Evolutionary conservation across 2,113 vertebrate species (phyloP), one percentile per base, ranked within the genome.

Genomic region (Danionella cerebrum): DNA sequence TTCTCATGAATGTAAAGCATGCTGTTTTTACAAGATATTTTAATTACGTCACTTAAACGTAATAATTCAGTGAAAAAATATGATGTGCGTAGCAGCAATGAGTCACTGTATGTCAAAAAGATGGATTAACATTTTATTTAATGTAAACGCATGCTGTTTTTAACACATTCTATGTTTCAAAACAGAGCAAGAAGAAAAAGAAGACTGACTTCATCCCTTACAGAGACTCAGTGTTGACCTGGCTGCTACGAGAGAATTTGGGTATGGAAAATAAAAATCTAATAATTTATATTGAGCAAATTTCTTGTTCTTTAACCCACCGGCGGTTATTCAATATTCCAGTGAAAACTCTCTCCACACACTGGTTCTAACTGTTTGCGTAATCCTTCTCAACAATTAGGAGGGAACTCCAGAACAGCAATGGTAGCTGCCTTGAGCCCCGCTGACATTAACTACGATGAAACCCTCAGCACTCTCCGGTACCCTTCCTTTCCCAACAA

Each of bases 381-480:
- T 42, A 18, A 33, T 35, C 44, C n/a, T 44, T n/a, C 8, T 25
- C 45, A 27, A 9, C 18, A 4, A 65, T 29, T 65, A 89, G 88
- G 88, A 76, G 96, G 96, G 65, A 99, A 98, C 83, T 98, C 96
- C 24, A 90, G 96, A 76, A 99, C 96, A 31, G 95, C 96, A 0
- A 99, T 99, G 96, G 96, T 99, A 16, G 96, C 96, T 76, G 96
- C 96, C 52, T 86, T 99, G 84, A 99, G 96, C 84, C 96, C 96
- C 2, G 96, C 96, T 72, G 96, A 99, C 65, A 98, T 99, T 70
- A 99, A 99, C 87, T 99, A 98, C 0, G 96, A 99, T 78, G 96
- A 99, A 86, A 99, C 96, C n/a, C 83, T 99, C 74, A 97, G 96
- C 86, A 99, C 96, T 35, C 90, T 98, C 75, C 94, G 96, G 96